Base-by-base conservation (phyloP, 2,888 invertebrate species). In the Diaperis boleti region DNA sequence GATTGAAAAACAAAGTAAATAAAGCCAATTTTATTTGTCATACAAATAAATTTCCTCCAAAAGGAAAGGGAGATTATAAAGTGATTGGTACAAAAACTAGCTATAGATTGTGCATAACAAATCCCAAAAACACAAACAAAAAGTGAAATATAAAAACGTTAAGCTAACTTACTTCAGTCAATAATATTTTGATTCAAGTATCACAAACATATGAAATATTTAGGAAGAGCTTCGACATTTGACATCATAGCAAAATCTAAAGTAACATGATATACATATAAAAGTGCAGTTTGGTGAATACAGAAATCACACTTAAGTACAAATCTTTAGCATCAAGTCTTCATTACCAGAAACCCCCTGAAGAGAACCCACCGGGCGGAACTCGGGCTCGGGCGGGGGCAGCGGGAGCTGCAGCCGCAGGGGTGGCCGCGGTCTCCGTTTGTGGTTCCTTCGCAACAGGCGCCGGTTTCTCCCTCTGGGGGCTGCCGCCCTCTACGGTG, bases 281-380 rank as follows among this genome's bases (percentile, higher is more conserved):
- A 26, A 26, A 5, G 26, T 26, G 26, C 26, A 26, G n/a, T n/a
- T 26, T 26, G 26, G 26, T 26, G 8, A 26, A 20, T 26, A 26
- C n/a, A 26, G n/a, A 26, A 26, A 3, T 20, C 6, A 20, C 26
- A 26, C n/a, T n/a, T n/a, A n/a, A n/a, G n/a, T n/a, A n/a, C n/a
- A n/a, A n/a, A n/a, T n/a, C n/a, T n/a, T n/a, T n/a, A n/a, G n/a
- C 26, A 6, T 26, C 8, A 26, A 26, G 4, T 3, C 2, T 26
- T 26, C 20, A 67, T 72, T 69, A 77, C 76, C 76, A 77, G 10
- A 77, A 65, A 7, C 45, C 56, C 15, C 75, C 75, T 8, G 75
- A 74, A 6, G 77, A 77, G 50, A 72, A 76, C 4, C 77, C 77
- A 33, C 76, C 76, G 6, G 77, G 77, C 17, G 77, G 77, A 0